Evolutionary conservation across 1,140 invertebrate species (phyloP).

Genomic region (Meloidogyne chitwoodi): DNA sequence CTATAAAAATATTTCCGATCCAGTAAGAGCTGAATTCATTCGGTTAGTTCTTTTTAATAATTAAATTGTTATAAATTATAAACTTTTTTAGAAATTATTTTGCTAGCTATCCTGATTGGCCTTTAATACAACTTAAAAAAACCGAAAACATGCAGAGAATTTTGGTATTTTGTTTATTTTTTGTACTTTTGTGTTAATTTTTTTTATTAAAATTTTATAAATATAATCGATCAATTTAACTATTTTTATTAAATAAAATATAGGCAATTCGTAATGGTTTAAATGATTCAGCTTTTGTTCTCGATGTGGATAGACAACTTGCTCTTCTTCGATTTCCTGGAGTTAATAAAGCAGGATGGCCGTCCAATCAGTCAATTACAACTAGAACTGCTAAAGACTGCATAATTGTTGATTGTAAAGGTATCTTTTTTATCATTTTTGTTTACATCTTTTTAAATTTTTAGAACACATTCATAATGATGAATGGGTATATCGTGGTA

Average conservation of each 20-base stretch:
- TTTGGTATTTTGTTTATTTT: constrained; percentile 14
- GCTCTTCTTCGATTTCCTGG: constrained; percentile 25
- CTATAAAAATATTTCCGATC: not conserved
- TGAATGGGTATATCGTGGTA: constrained; percentile 31
- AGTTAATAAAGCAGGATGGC: not conserved
- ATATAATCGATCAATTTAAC: not conserved
- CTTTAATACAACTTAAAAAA: constrained; percentile 28
- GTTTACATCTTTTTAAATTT: not conserved
- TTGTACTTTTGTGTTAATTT: no score
- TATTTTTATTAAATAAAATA: not conserved
- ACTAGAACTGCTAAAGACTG: constrained; percentile 7
- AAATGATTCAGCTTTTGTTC: constrained; percentile 28
- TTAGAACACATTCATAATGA: constrained; percentile 21
- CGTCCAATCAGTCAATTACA: not conserved
- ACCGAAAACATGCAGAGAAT: constrained; percentile 23
- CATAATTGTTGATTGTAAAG: constrained; percentile 14
- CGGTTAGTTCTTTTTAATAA: not conserved
- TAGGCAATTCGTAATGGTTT: constrained; percentile 21
- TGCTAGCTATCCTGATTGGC: constrained; percentile 23
- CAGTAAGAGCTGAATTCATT: not conserved
- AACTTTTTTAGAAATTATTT: constrained; percentile 16
- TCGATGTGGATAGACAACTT: constrained; percentile 28
- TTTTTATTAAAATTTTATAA: no score
- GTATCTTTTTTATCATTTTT: not conserved
- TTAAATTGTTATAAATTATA: not conserved